phyloP scores from a whole-genome alignment of 1,140 invertebrate genomes.

The Sinonovacula constricta region DNA sequence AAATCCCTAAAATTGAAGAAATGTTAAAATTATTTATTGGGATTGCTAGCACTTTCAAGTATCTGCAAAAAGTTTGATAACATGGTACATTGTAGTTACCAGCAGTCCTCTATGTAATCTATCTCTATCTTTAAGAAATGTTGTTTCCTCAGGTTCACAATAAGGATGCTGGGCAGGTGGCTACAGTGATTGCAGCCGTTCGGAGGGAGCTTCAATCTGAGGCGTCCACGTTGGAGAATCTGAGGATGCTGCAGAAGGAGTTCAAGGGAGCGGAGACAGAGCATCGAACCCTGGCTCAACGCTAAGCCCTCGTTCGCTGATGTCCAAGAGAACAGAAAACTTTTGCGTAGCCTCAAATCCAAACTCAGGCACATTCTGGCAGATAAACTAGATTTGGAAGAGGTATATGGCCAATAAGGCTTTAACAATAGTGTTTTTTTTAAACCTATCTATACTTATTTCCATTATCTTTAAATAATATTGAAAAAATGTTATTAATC shows the following conservation, averaged over 20 bases:
- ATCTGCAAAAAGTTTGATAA: too few relatives aligned
- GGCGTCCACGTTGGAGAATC: conserved; percentile 29
- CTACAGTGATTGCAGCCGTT: conserved; percentile 38
- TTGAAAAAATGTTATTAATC: too few relatives aligned
- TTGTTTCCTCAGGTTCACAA: conserved; percentile 24
- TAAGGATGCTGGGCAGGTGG: conserved; percentile 30
- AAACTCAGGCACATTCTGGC: conserved; percentile 44
- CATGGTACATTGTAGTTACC: too few relatives aligned
- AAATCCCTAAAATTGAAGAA: too few relatives aligned
- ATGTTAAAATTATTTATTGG: too few relatives aligned
- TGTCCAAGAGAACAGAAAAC: conserved; percentile 38
- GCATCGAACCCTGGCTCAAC: conserved; percentile 44
- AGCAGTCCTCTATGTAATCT: too few relatives aligned
- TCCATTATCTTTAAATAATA: too few relatives aligned
- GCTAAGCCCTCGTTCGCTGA: conserved; percentile 18
- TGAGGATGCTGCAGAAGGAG: conserved; percentile 7
- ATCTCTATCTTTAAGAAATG: background rate
- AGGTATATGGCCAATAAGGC: too few relatives aligned
- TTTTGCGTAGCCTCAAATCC: conserved; percentile 22
- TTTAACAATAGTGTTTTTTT: too few relatives aligned
- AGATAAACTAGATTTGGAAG: conserved; percentile 47
- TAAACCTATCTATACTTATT: too few relatives aligned
- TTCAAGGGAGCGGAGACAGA: conserved; percentile 10
- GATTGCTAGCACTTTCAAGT: too few relatives aligned
- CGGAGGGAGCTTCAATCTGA: conserved; percentile 38